A percentile compares a stretch with the other conserved stretches of the same genome.
phyloP scores from a whole-genome alignment of 2,888 invertebrate genomes.

The Mermis nigrescens region DNA sequence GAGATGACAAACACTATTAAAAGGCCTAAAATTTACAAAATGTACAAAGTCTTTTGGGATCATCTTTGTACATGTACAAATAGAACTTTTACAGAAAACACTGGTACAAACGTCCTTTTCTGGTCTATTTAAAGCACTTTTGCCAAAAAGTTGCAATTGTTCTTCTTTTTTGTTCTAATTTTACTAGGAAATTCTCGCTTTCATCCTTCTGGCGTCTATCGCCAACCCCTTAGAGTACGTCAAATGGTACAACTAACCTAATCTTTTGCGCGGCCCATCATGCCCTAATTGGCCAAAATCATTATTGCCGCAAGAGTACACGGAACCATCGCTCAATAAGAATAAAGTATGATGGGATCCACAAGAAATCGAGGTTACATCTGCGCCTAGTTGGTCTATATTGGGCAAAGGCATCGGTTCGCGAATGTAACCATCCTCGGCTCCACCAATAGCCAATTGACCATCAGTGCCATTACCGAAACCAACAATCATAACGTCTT shows the following conservation, averaged over 20 bases:
- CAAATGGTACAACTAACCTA: slow-evolving; percentile 29
- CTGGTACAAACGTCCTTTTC: too few relatives aligned
- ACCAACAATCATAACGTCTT: slow-evolving; percentile 29
- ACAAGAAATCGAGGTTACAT: slow-evolving; percentile 43
- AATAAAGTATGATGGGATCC: slow-evolving; percentile 64
- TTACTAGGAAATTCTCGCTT: too few relatives aligned
- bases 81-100: too few relatives aligned
- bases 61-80: too few relatives aligned
- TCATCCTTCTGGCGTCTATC: too few relatives aligned
- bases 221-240: too few relatives aligned
- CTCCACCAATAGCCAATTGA: slow-evolving; percentile 55
- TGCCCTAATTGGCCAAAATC: slow-evolving; percentile 77
- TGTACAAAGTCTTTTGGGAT: too few relatives aligned
- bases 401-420: slow-evolving; percentile 28
- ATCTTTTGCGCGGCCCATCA: slow-evolving; percentile 32
- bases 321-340: slow-evolving; percentile 52
- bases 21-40: too few relatives aligned
- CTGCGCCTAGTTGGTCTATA: background rate
- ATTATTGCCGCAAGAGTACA: slow-evolving; percentile 80
- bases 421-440: slow-evolving; percentile 48
- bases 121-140: too few relatives aligned
- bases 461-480: slow-evolving; percentile 61
- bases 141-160: too few relatives aligned
- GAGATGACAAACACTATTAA: too few relatives aligned
- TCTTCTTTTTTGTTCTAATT: too few relatives aligned